These are phyloP conservation scores for Camponotus floridanus DNA, from an alignment of 1,140 invertebrate species.

Conservation along the genomic window DNA sequence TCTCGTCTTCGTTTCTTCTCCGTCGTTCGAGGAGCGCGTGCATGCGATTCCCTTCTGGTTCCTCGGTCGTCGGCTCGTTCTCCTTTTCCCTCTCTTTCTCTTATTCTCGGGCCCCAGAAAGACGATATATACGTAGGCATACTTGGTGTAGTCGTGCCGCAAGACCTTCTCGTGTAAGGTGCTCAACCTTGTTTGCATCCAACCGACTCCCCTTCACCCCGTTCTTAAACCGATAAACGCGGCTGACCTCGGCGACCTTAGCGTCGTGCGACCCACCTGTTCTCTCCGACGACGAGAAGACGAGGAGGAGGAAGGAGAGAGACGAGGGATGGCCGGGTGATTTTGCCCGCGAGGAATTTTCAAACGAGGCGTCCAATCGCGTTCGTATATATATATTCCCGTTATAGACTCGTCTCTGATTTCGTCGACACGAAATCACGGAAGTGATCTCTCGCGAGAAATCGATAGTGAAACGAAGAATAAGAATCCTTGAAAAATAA, in stretches of 20 bases:
- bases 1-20: constrained; percentile 44
- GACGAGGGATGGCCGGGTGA: background rate
- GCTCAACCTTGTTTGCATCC: constrained; percentile 81
- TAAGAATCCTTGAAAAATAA: background rate
- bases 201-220: constrained; percentile 61
- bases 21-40: constrained; percentile 28
- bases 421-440: constrained; percentile 41
- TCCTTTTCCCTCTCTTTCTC: background rate
- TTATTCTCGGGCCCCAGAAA: constrained; percentile 50
- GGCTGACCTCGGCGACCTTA: constrained; percentile 73
- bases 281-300: constrained; percentile 31
- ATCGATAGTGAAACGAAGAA: constrained; percentile 17
- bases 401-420: constrained; percentile 48
- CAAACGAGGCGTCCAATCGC: constrained; percentile 10
- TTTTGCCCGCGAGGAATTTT: constrained; percentile 35
- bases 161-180: constrained; percentile 75
- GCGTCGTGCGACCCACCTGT: constrained; percentile 70
- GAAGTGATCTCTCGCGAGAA: constrained; percentile 44
- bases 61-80: constrained; percentile 52
- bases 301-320: background rate
- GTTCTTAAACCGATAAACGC: constrained; percentile 71
- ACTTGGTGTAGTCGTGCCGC: constrained; percentile 73
- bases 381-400: constrained; percentile 3
- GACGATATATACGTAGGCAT: constrained; percentile 70
- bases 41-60: constrained; percentile 63